Evolutionary conservation across 2,797 vertebrate genomes (phyloP), one percentile per base, ranked within the genome.

Genomic region (Kryptopterus vitreolus): DNA sequence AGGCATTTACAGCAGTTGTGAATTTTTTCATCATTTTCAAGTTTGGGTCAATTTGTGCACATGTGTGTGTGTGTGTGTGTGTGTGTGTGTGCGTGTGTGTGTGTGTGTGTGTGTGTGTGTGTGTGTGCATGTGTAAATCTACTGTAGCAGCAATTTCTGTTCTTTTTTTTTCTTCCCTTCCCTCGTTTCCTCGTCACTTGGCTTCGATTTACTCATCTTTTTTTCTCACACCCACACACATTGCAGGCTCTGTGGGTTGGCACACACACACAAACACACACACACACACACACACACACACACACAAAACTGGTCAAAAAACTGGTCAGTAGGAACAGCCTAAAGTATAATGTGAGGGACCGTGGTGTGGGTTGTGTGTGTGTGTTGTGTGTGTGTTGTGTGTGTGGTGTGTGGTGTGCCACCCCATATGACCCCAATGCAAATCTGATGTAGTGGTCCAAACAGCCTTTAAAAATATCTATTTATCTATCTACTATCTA

Each of bases 171-270:
- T 38, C 18, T n/a, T 46, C 65, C 9, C 12, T 46, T n/a, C 65
- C 65, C 38, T 68, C 35, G 16, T 68, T 68, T 68, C 38, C 26
- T 68, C 22, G 38, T 68, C 65, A 68, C 65, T 68, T 13, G 0
- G 13, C 38, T 48, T 46, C 22, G 38, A 26, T 68, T 68, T 68
- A 68, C 38, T 68, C n/a, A 24, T 48, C 15, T 68, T 68, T 68
- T 61, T 68, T 68, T 68, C 65, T 68, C 66, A 75, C 62, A 63
- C 62, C 50, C 75, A 75, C 62, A 75, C 61, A 58, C 68, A 74
- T 29, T 70, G 24, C 55, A 59, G 16, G 24, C 58, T 61, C 59
- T 61, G 50, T 53, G n/a, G 74, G 68, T n/a, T 26, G 62, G 7
- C 63, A 48, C 24, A 43, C 57, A 72, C 33, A 62, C 62, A 71